These are phyloP conservation scores for Triplophysa rosa DNA, from an alignment of 2,113 vertebrate species.

Conservation along the genomic window DNA sequence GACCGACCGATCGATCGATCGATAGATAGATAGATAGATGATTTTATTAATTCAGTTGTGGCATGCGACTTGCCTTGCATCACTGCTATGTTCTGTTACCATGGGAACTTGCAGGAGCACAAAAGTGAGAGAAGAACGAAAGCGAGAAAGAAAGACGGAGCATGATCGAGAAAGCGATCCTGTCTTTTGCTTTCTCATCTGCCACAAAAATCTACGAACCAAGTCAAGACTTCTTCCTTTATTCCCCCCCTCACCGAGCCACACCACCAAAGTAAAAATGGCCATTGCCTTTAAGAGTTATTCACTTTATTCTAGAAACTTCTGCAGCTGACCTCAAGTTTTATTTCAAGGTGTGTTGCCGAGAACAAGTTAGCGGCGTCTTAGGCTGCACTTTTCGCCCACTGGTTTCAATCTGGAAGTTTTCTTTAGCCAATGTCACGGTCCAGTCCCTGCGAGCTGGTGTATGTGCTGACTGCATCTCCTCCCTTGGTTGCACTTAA, in stretches of 20 bases:
- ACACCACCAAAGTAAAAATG: background rate
- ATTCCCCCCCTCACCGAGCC: background rate
- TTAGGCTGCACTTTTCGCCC: conserved; percentile 12
- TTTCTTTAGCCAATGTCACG: conserved; percentile 46
- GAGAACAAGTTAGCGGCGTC: background rate
- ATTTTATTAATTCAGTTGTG: conserved; percentile 35
- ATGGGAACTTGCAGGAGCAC: conserved; percentile 63
- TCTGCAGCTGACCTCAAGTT: background rate
- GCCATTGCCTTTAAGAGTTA: background rate
- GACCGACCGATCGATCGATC: too few relatives aligned
- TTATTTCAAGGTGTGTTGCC: background rate
- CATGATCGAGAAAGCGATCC: background rate
- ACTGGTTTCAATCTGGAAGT: conserved; percentile 36
- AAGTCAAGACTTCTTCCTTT: conserved; percentile 33
- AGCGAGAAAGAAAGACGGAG: background rate
- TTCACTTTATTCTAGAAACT: background rate
- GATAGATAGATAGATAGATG: background rate
- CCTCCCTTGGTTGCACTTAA: background rate
- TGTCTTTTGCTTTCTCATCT: conserved; percentile 45
- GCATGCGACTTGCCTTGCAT: conserved; percentile 48
- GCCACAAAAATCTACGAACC: conserved; percentile 52
- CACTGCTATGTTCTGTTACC: conserved; percentile 67
- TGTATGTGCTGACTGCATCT: background rate
- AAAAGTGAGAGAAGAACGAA: background rate
- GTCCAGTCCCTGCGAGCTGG: conserved; percentile 1